These are phyloP conservation scores for Microvelia longipes DNA, from an alignment of 1,140 invertebrate genomes.

Conservation along the genomic window DNA sequence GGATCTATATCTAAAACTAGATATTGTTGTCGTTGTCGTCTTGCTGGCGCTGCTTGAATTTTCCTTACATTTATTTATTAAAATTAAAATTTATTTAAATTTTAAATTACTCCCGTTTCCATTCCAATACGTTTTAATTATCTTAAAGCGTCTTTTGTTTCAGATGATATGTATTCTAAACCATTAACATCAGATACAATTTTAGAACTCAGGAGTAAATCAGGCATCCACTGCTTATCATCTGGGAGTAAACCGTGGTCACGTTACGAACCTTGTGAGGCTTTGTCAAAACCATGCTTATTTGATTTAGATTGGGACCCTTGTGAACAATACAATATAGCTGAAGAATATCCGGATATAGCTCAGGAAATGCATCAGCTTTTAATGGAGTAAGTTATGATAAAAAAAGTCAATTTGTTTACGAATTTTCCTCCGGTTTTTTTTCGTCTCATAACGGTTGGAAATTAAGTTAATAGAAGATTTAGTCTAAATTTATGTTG, in stretches of 20 bases:
- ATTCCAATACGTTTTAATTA: too few relatives aligned
- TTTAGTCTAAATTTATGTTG: too few relatives aligned
- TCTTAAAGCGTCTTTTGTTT: too few relatives aligned
- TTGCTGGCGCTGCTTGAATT: too few relatives aligned
- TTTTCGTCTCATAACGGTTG: too few relatives aligned
- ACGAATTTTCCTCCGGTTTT: too few relatives aligned
- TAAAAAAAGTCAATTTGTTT: neutral
- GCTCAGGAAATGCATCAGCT: constrained; percentile 32
- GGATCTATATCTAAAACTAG: too few relatives aligned
- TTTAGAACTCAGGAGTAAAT: neutral
- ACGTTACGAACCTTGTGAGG: constrained; percentile 32
- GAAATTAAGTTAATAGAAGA: too few relatives aligned
- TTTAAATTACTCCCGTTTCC: too few relatives aligned
- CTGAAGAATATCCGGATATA: constrained; percentile 31
- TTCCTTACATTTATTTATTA: too few relatives aligned
- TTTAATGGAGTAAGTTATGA: constrained; percentile 29
- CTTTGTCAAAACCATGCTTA: constrained; percentile 43
- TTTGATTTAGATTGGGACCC: constrained; percentile 59
- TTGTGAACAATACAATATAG: constrained; percentile 57
- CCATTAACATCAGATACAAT: neutral
- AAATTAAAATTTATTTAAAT: too few relatives aligned
- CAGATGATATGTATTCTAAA: neutral
- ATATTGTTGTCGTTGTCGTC: too few relatives aligned
- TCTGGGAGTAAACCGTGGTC: neutral
- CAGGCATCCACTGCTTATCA: neutral